Evolutionary conservation across 2,888 invertebrate species (phyloP).

Genomic region (Blastobasis lacticolella): DNA sequence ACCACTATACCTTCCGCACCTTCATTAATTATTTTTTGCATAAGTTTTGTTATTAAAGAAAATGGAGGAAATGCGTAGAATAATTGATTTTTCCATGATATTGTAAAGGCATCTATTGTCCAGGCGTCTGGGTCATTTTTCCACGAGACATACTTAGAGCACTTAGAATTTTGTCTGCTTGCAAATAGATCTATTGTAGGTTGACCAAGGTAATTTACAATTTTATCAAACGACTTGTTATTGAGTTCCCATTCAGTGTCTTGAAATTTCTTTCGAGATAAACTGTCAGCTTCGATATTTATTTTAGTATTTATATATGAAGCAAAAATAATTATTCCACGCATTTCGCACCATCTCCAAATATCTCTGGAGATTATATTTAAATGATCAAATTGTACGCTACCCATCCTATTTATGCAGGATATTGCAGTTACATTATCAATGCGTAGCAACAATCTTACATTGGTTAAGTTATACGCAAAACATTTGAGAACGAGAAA

Average conservation of each 20-base stretch:
- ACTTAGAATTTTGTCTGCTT: too few relatives aligned
- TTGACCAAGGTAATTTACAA: too few relatives aligned
- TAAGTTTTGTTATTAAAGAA: neutral
- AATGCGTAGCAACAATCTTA: conserved; percentile 4
- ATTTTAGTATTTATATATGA: too few relatives aligned
- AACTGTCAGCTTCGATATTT: too few relatives aligned
- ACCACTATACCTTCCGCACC: conserved; percentile 2
- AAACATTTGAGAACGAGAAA: conserved; percentile 6
- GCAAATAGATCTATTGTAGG: too few relatives aligned
- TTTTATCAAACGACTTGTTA: too few relatives aligned
- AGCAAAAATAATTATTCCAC: conserved; percentile 3
- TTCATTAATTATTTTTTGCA: conserved; percentile 2
- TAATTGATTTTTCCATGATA: too few relatives aligned
- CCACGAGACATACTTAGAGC: too few relatives aligned
- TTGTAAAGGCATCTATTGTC: too few relatives aligned
- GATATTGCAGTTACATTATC: conserved; percentile 10
- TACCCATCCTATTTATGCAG: conserved; percentile 10
- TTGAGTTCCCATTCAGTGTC: too few relatives aligned
- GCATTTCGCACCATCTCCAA: conserved; percentile 8
- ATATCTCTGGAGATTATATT: conserved; percentile 1
- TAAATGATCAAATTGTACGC: conserved; percentile 7
- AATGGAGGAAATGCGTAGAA: conserved; percentile 11
- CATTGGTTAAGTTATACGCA: conserved; percentile 1
- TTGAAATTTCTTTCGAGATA: too few relatives aligned
- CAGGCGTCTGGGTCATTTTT: too few relatives aligned